Base-by-base conservation (phyloP, 1,140 invertebrate genomes). In the Drosophila repletoides region DNA sequence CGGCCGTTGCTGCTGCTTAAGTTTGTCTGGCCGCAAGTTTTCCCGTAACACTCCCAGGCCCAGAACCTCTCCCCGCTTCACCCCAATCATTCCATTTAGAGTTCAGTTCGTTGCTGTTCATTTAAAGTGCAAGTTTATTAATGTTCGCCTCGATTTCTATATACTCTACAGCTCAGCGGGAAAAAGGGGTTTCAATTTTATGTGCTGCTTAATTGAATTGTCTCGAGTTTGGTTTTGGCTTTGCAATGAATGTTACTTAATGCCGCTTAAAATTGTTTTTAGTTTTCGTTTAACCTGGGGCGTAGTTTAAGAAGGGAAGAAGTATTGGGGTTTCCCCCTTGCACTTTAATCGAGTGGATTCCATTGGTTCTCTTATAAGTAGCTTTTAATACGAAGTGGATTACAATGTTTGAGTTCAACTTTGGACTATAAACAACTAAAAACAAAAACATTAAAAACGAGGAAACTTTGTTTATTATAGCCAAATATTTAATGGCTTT, bases 101-200 rank as follows among this genome's bases (percentile, higher is more conserved):
- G 34, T 67, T 29, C 56, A 56, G 15, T 51, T 63, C 34, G 43
- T 26, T 59, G 69, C 77, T 76, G 72, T 83, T 81, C 72, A 83
- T 76, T 81, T 81, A 69, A 72, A 83, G 68, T 81, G 72, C 77
- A 70, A 76, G 72, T 81, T 81, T 81, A 81, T 81, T 76, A 81
- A 81, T 81, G 77, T 48, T 45, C 24, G 56, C 33, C 52, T 53
- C 63, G 43, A 53, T 53, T 34, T 55, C 34, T 45, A 10, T 31
- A 34, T 48, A 10, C 36, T 43, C 17, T 34, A 14, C 33, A n/a
- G 10, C 12, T 40, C 17, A 10, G 15, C 2, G 10, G 5, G 14
- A 28, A 12, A 26, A 34, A 7, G 58, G 52, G 64, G 69, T 81
- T 68, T 77, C 69, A 77, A 73, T 72, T 83, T 83, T 76, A 83